These are phyloP conservation scores for Phragmatobia fuliginosa DNA, from an alignment of 2,888 invertebrate genomes.

Conservation along the genomic window DNA sequence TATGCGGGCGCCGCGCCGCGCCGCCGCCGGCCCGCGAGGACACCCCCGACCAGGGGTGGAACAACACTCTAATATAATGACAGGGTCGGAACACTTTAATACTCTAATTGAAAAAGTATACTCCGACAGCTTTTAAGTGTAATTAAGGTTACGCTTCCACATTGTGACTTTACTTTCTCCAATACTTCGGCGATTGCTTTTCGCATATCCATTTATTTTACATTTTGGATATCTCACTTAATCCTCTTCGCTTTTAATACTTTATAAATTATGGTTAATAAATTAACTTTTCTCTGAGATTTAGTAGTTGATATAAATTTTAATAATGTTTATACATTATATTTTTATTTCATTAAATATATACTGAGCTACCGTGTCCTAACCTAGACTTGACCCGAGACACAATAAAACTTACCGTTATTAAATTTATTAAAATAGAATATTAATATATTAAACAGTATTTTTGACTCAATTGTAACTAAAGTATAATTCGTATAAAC, in stretches of 20 bases:
- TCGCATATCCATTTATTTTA: constrained; percentile 18
- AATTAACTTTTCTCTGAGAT: background rate
- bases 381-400: background rate
- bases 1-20: constrained; percentile 46
- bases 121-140: constrained; percentile 81
- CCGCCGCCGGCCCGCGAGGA: constrained; percentile 55
- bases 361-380: background rate
- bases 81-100: constrained; percentile 86
- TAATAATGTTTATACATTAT: background rate
- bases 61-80: constrained; percentile 87
- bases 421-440: background rate
- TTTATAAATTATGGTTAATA: background rate
- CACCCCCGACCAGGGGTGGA: constrained; percentile 77
- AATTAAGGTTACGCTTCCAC: constrained; percentile 74
- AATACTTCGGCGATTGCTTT: constrained; percentile 38
- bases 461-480: too few species aligned
- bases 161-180: constrained; percentile 56
- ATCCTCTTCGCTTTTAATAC: background rate
- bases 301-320: background rate
- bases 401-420: background rate
- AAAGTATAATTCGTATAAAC: too few species aligned
- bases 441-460: background rate
- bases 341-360: too few species aligned
- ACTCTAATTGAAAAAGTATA: constrained; percentile 86
- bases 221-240: constrained; percentile 4